These are phyloP conservation scores for Phalanger gymnotis DNA, from an alignment of 2,797 vertebrate species.

Conservation along the genomic window DNA sequence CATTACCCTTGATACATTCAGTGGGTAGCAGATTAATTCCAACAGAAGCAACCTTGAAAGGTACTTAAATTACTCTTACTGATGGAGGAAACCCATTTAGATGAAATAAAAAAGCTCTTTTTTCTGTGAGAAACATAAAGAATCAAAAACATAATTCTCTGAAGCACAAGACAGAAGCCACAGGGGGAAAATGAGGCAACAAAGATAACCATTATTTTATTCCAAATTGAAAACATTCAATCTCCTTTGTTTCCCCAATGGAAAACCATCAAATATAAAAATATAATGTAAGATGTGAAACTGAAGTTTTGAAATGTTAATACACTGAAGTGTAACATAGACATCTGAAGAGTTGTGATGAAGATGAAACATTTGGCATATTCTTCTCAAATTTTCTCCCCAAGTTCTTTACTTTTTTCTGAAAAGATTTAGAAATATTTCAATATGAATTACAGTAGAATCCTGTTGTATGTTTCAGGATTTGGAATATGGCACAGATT, in stretches of 20 bases:
- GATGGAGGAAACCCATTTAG: neutral
- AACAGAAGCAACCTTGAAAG: neutral
- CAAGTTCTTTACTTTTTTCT: neutral
- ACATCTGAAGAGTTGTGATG: neutral
- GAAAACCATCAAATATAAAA: neutral
- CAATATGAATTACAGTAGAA: neutral
- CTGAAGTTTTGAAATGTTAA: neutral
- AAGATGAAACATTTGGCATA: neutral
- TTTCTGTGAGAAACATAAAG: neutral
- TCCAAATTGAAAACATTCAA: neutral
- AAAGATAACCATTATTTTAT: neutral
- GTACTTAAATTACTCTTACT: constrained; percentile 7
- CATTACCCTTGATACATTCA: neutral
- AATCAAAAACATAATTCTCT: neutral
- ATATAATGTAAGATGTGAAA: neutral
- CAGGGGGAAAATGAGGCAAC: neutral
- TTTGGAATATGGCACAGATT: neutral
- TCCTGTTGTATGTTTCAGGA: neutral
- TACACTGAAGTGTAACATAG: neutral
- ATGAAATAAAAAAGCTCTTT: neutral
- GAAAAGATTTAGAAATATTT: neutral
- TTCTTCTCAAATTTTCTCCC: neutral
- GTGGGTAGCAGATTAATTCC: neutral
- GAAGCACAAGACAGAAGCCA: neutral
- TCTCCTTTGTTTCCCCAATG: neutral